Base-by-base conservation (phyloP, 30 jellyfish, hydroid and myxozoan genomes). In the Cassiopea andromeda region DNA sequence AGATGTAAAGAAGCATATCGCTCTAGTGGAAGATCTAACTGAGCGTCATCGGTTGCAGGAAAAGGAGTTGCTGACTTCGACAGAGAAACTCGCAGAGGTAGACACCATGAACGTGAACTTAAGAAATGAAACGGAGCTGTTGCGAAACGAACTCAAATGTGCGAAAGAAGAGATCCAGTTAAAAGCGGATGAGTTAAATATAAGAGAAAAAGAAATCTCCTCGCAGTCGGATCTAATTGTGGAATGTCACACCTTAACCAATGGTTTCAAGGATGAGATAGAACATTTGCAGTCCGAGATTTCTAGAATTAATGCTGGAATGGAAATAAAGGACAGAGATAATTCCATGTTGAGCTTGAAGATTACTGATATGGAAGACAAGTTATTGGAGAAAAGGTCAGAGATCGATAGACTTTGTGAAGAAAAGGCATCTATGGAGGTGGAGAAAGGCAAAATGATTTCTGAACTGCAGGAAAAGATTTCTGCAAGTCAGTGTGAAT, bases 261-360 rank as follows among this genome's bases (percentile, higher is more conserved):
- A 58, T 27, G 47, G 86, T 10, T 50, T 77, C 49, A 77, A 50
- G 49, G 19, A 46, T 60, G 86, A 77, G 49, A 77, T 77, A 19
- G 74, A 77, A 46, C 69, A 58, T n/a, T 19, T 77, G 74, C 86
- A 77, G 86, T 77, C 86, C 2, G 74, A 77, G 74, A 77, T 77
- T 3, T 48, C 75, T 16, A 58, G 86, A 47, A 48, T 77, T n/a
- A 77, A 77, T 77, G 86, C 86, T 6, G 86, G 86, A 7, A 44
- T 77, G 44, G 86, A 77, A 48, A 50, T 77, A 4, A 77, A 77
- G 49, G 86, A 77, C 13, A 77, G n/a, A 49, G 48, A 77, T 1
- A 77, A 46, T 48, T 50, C 69, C 4, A 44, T 10, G 19, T 18
- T 77, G 50, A 1, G 73, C 7, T 45, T n/a, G 50, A 77, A 44